Conservation (phyloP, 2,888 invertebrate genomes). For the Lasioglossum pauxillum region DNA sequence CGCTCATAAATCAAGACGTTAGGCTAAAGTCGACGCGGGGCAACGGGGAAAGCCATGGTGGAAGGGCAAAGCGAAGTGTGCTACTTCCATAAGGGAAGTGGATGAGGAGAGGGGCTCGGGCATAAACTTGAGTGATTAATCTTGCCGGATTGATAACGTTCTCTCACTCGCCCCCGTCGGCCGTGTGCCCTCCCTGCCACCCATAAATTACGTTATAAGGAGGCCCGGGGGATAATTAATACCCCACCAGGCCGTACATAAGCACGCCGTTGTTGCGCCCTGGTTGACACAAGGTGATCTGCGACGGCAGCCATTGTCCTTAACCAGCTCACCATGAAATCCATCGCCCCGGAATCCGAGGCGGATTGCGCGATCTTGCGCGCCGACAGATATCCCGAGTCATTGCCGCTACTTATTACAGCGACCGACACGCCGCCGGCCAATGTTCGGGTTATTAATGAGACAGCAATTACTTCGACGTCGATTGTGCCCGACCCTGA, state of each 20-base stretch:
- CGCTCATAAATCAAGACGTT: slow-evolving; percentile 80
- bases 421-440: not conserved
- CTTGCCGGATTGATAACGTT: slow-evolving; percentile 81
- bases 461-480: slow-evolving; percentile 1
- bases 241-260: slow-evolving; percentile 66
- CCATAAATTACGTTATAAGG: slow-evolving; percentile 82
- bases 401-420: slow-evolving; percentile 39
- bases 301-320: slow-evolving; percentile 50
- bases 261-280: slow-evolving; percentile 59
- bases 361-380: slow-evolving; percentile 34
- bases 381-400: slow-evolving; percentile 28
- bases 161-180: slow-evolving; percentile 49
- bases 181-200: slow-evolving; percentile 64
- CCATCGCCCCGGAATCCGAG: slow-evolving; percentile 15
- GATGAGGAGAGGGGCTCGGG: slow-evolving; percentile 70
- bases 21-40: slow-evolving; percentile 72
- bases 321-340: slow-evolving; percentile 44
- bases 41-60: slow-evolving; percentile 63
- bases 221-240: slow-evolving; percentile 78
- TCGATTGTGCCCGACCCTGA: not conserved
- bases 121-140: slow-evolving; percentile 83
- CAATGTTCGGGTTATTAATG: slow-evolving; percentile 29
- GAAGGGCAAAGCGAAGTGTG: slow-evolving; percentile 72
- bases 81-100: slow-evolving; percentile 78
- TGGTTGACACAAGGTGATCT: slow-evolving; percentile 63